Base-by-base conservation (phyloP, 2,888 invertebrate species). In the Charanyca ferruginea region DNA sequence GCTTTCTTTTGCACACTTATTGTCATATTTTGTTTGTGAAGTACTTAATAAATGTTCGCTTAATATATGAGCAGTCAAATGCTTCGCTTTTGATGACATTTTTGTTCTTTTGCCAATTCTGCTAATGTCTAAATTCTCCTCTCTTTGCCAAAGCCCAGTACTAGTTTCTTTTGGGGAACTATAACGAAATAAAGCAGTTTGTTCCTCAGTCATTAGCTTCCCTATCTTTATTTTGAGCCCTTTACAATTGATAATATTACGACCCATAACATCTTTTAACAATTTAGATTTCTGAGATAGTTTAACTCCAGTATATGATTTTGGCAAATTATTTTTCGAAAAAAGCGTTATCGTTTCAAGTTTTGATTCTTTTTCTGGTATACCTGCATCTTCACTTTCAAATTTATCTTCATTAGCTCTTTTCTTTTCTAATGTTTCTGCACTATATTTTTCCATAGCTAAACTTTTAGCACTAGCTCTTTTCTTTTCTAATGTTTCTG, bases 341-440 rank as follows among this genome's bases (percentile, higher is more conserved):
- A 53, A 74, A 18, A 74, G 47, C 48, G 35, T 74, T 18, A 73
- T 41, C n/a, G 79, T 73, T 59, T 79, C 32, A 11, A 54, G 42
- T 47, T 54, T 41, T 25, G 25, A 54, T 63, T 47, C 32, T 20
- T 11, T 5, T 8, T 48, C 11, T 42, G 67, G 20, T 47, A 18
- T 11, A 9, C 9, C 25, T 41, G n/a, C 16, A 13, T 35, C 35
- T 13, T 35, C 35, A 35, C 3, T 35, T 6, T 28, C 4, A 35
- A 4, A n/a, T 22, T 42, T 65, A n/a, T 5, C 20, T 13, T 8
- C 16, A n/a, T 51, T 52, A 16, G 13, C n/a, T 45, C 1, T 68
- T 44, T 25, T 16, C 1, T 16, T 6, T 44, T 35, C 16, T 5
- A 18, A n/a, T 32, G 0, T 23, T 8, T 11, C 6, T 18, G 3